Base-by-base conservation (phyloP, 2,888 invertebrate genomes). In the Eucriotettix oculatus region DNA sequence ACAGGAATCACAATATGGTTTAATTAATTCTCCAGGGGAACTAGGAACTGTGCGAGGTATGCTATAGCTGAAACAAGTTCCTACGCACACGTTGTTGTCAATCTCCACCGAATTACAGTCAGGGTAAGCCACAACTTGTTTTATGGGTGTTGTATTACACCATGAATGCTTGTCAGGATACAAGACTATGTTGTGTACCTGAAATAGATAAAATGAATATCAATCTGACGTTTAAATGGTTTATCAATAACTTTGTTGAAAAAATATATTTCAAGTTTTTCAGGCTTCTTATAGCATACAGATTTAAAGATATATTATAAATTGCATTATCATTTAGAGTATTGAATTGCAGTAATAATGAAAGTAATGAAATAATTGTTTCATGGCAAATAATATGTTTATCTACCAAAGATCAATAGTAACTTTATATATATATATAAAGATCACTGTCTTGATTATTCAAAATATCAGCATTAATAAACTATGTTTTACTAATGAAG, bases 81-180 rank as follows among this genome's bases (percentile, higher is more conserved):
- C 85, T 14, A 85, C 84, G 69, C 85, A 85, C 9, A 85, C 84
- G 68, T 83, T 83, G 71, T 85, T 85, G 70, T 83, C 82, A 64
- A 85, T 79, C 64, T 83, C 83, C 65, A 79, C 76, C 1, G 82
- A 78, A 64, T 79, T 78, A 68, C 82, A 84, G 59, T 81, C 81
- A 1, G 82, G 80, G 69, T 80, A 78, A n/a, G 80, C 78, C 48
- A 84, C 81, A 29, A 84, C 80, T 71, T 85, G 84, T 68, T 82
- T 81, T 64, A 85, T 85, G 9, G 81, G 79, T 42, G 82, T 82
- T 16, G 82, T 81, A 68, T 83, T 81, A 69, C 85, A 85, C 84
- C 84, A 84, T 40, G 84, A 84, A 69, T 84, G 82, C 66, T 82
- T 80, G 69, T 84, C 83, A 1, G 84, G 84, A 67, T 84, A 84